Evolutionary conservation across 1,140 invertebrate genomes (phyloP), one percentile per base, ranked within the genome.

Genomic region (Drosophila bocki): DNA sequence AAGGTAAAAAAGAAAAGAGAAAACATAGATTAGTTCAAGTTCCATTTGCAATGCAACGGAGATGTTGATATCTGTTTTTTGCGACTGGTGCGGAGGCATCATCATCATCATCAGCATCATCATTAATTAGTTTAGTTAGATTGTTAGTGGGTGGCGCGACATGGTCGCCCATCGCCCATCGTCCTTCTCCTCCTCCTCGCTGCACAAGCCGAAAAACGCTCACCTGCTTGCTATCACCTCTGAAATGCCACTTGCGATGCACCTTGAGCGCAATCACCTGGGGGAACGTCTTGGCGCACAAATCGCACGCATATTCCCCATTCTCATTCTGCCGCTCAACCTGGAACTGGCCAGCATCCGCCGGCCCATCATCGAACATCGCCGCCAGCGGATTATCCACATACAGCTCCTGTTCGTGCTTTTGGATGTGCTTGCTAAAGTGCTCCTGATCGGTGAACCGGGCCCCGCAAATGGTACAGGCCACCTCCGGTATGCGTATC

Each of bases 241-340:
- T 91, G 82, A 93, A 93, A 92, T 93, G 92, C 92, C 92, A 93
- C 80, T 93, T 93, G 80, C 92, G 91, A 91, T 93, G 92, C 78
- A 93, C 92, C 81, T 93, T 93, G 68, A 93, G 82, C 64, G 92
- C 92, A 65, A 91, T 93, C 80, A 93, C 83, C 80, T 91, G 91
- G 37, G 91, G 80, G 68, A 93, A 93, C 58, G 88, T 91, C 82
- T 93, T 93, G 8, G 92, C 72, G 68, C 92, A 93, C 57, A 93
- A 71, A 80, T 93, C 92, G 76, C 92, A 93, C 45, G 91, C 92
- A 32, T 91, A 93, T 63, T 92, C 91, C 63, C 92, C 92, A 35
- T 92, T 92, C 68, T 93, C 92, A 37, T 92, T 92, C 57, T 92
- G 87, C 7, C 84, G 82, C 54, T 92, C 87, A 56, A 92, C 75